Conservation (phyloP, 2,113 vertebrate species). For the Paedocypris sp. region DNA sequence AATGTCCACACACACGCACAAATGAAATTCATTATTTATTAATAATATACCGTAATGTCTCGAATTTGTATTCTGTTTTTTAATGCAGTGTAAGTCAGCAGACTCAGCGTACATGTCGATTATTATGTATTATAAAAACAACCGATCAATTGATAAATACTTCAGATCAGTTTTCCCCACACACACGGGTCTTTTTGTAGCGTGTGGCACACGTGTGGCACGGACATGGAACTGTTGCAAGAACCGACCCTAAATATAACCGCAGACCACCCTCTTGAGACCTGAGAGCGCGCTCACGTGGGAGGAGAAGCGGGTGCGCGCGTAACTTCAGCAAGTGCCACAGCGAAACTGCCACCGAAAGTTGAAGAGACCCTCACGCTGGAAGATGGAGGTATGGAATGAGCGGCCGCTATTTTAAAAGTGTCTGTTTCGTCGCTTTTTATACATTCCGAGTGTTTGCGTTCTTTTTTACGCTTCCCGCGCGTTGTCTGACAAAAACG, state of each 20-base stretch:
- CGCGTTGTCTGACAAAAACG: too few species aligned
- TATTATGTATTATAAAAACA: too few species aligned
- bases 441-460: not conserved
- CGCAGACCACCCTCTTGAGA: constrained; percentile 10
- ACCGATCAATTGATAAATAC: too few species aligned
- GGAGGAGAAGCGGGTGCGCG: not conserved
- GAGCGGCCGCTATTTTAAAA: not conserved
- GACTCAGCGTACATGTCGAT: too few species aligned
- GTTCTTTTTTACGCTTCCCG: not conserved
- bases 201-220: not conserved
- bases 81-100: too few species aligned
- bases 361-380: not conserved
- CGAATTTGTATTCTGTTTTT: too few species aligned
- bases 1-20: too few species aligned
- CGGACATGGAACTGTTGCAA: constrained; percentile 15
- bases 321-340: constrained; percentile 8
- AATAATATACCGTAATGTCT: too few species aligned
- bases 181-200: not conserved
- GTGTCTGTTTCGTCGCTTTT: not conserved
- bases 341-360: not conserved
- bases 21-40: too few species aligned
- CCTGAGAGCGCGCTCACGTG: not conserved
- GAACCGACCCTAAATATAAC: constrained; percentile 35
- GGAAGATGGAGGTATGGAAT: constrained; percentile 14
- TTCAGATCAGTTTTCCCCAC: not conserved